Percentiles rank a stretch among this genome's conserved stretches.
These are phyloP conservation scores for Parochlus steinenii DNA, from an alignment of 2,888 invertebrate species.

Conservation along the genomic window DNA sequence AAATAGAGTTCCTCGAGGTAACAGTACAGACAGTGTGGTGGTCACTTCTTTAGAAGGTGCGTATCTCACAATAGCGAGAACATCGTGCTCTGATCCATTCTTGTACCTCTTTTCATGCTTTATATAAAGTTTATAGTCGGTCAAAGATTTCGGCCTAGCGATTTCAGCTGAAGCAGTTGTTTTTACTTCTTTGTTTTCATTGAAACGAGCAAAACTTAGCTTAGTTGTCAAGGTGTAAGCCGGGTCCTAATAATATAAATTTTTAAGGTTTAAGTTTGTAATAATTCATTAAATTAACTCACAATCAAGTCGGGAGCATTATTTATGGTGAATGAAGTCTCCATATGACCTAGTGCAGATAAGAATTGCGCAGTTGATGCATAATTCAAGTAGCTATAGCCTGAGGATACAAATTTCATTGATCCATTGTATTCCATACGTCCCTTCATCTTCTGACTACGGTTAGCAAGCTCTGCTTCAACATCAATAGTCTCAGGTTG, in stretches of 20 bases:
- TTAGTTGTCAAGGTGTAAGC: slow-evolving; percentile 43
- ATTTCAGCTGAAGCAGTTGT: slow-evolving; percentile 45
- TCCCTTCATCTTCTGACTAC: slow-evolving; percentile 22
- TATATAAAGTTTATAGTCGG: slow-evolving; percentile 44
- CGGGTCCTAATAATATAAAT: slow-evolving; percentile 26
- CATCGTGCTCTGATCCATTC: slow-evolving; percentile 37
- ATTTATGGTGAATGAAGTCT: slow-evolving; percentile 51
- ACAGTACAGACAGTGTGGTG: slow-evolving; percentile 37
- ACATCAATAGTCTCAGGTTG: slow-evolving; percentile 30
- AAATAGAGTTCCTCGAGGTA: slow-evolving; percentile 48
- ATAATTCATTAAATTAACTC: not conserved
- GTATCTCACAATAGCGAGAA: slow-evolving; percentile 35
- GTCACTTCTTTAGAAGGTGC: slow-evolving; percentile 43
- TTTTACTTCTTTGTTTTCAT: slow-evolving; percentile 39
- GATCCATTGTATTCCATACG: slow-evolving; percentile 37
- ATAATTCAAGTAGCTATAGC: slow-evolving; percentile 59
- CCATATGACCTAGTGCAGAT: slow-evolving; percentile 53
- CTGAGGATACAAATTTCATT: slow-evolving; percentile 51
- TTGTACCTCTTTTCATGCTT: slow-evolving; percentile 31
- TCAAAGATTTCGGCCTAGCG: slow-evolving; percentile 44
- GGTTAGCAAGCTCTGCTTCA: slow-evolving; percentile 33
- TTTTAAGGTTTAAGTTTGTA: not conserved
- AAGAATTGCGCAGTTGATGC: slow-evolving; percentile 46
- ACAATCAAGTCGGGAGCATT: slow-evolving; percentile 38
- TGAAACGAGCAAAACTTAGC: slow-evolving; percentile 41